Conservation (phyloP, 2,888 invertebrate genomes). For the Dendrolimus pini region DNA sequence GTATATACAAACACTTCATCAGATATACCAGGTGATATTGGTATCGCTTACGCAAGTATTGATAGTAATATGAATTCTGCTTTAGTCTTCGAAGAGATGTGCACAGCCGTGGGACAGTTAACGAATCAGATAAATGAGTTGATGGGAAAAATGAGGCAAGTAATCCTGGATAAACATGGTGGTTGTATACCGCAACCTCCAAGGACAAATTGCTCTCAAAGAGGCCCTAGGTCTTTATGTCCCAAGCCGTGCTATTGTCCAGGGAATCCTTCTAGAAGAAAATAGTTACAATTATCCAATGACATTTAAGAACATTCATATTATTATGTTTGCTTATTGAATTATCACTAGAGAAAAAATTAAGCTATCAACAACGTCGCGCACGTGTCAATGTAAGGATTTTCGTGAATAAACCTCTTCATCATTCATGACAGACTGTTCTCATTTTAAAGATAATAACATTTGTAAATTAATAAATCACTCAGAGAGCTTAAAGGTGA, state of each 20-base stretch:
- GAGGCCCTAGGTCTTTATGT: conserved; percentile 21
- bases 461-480: too few species aligned
- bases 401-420: too few species aligned
- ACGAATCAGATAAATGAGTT: conserved; percentile 30
- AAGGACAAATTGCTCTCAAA: conserved; percentile 10
- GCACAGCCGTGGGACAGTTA: conserved; percentile 33
- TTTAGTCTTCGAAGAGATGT: conserved; percentile 31
- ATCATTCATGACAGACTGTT: too few species aligned
- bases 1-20: conserved; percentile 9
- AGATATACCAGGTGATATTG: conserved; percentile 25
- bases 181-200: neutral
- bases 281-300: neutral
- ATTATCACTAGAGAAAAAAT: too few species aligned
- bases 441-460: too few species aligned
- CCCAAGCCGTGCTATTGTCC: conserved; percentile 45
- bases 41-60: neutral
- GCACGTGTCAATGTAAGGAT: too few species aligned
- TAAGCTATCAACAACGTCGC: too few species aligned
- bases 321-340: too few species aligned
- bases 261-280: conserved; percentile 25
- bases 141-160: conserved; percentile 29
- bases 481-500: too few species aligned
- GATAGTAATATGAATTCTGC: conserved; percentile 10
- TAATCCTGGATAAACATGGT: conserved; percentile 5
- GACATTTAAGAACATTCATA: too few species aligned